Percentiles rank a stretch among this genome's conserved stretches.
Evolutionary conservation across 2,888 invertebrate genomes (phyloP).

Genomic region (Meteorus colon): DNA sequence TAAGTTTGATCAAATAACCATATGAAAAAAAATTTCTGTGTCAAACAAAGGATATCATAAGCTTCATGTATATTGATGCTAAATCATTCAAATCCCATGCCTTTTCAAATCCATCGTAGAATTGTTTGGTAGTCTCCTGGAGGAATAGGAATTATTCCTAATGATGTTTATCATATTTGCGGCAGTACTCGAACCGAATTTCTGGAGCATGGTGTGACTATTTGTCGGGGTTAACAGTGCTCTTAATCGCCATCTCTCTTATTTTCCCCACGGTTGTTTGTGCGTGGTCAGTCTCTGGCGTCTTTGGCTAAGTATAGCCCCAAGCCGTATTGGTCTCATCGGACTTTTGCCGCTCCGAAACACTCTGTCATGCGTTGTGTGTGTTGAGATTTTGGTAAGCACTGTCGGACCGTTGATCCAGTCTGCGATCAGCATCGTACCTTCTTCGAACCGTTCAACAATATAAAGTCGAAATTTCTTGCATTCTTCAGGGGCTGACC

Average conservation of each 20-base stretch:
- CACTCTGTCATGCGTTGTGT: conserved; percentile 16
- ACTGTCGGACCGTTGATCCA: conserved; percentile 61
- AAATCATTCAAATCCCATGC: too few relatives aligned
- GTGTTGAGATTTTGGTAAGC: conserved; percentile 51
- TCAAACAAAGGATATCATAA: background rate
- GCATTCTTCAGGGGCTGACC: conserved; percentile 16
- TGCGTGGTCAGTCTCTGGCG: conserved; percentile 64
- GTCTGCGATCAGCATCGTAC: conserved; percentile 63
- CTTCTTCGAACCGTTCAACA: conserved; percentile 56
- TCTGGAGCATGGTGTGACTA: conserved; percentile 45
- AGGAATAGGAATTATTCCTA: background rate
- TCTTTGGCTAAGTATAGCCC: conserved; percentile 71
- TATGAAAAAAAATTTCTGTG: conserved; percentile 19
- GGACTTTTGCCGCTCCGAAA: conserved; percentile 35
- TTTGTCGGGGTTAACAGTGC: conserved; percentile 12
- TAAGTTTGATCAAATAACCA: conserved; percentile 49
- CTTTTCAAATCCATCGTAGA: too few relatives aligned
- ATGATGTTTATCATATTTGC: background rate
- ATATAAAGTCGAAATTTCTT: conserved; percentile 33
- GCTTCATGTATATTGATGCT: too few relatives aligned
- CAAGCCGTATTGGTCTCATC: conserved; percentile 68
- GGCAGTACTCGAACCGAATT: conserved; percentile 43
- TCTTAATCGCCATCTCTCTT: conserved; percentile 10
- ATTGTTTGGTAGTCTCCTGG: too few relatives aligned
- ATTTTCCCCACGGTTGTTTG: conserved; percentile 46